Evolutionary conservation across 2,797 vertebrate genomes (phyloP).

Genomic region (Leptodactylus fallax): DNA sequence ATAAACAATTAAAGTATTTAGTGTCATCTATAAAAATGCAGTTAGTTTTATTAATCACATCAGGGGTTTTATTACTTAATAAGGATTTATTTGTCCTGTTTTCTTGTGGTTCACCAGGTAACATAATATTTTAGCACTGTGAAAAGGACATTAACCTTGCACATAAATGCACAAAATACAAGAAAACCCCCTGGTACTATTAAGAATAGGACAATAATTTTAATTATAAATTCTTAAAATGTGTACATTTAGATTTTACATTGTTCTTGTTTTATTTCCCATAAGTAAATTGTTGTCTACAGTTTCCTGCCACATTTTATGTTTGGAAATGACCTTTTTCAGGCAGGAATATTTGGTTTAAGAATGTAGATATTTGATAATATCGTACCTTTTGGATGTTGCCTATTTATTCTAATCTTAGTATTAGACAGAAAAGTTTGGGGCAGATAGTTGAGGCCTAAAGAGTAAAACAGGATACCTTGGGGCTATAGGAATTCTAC

Average conservation of each 20-base stretch:
- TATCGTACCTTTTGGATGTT: too few species aligned
- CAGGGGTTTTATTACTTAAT: not conserved
- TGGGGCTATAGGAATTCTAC: too few species aligned
- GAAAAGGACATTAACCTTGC: not conserved
- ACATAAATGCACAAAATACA: not conserved
- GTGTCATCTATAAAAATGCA: not conserved
- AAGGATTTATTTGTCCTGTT: not conserved
- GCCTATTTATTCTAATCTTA: too few species aligned
- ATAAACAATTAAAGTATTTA: conserved; percentile 26
- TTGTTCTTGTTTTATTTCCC: not conserved
- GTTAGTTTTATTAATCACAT: conserved; percentile 24
- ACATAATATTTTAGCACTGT: not conserved
- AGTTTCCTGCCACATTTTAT: too few species aligned
- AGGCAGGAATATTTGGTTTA: too few species aligned
- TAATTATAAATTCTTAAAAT: not conserved
- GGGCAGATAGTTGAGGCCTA: too few species aligned
- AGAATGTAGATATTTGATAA: too few species aligned
- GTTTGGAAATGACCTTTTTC: not conserved
- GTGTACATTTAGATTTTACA: not conserved
- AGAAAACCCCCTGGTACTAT: not conserved
- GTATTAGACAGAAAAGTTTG: not conserved
- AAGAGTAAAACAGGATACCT: too few species aligned
- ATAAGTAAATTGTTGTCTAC: too few species aligned
- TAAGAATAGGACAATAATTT: not conserved
- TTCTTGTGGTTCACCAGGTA: conserved; percentile 8